Evolutionary conservation across 2,797 vertebrate species (phyloP).

Genomic region (Heliangelus exortis): DNA sequence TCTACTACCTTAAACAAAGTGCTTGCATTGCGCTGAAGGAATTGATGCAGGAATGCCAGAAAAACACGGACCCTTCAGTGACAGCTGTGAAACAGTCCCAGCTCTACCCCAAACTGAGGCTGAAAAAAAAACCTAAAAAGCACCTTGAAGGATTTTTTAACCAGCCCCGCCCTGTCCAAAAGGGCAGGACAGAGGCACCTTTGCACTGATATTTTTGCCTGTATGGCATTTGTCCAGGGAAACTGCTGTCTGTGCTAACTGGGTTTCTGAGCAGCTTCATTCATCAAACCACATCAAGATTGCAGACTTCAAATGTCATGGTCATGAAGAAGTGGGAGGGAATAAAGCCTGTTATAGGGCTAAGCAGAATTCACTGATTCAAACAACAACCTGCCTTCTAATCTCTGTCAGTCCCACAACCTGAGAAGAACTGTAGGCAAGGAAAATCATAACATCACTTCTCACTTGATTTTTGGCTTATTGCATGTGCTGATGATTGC

Average conservation of each 20-base stretch:
- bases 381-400: not conserved
- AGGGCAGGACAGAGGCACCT: not conserved
- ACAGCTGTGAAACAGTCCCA: not conserved
- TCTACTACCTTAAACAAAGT: slow-evolving; percentile 22
- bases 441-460: not conserved
- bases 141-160: not conserved
- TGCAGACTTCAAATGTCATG: slow-evolving; percentile 44
- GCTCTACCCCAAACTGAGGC: not conserved
- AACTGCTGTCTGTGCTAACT: slow-evolving; percentile 36
- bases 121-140: not conserved
- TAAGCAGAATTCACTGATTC: not conserved
- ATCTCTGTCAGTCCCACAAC: not conserved
- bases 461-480: slow-evolving; percentile 11
- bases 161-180: not conserved
- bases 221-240: slow-evolving; percentile 5
- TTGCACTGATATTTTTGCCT: not conserved
- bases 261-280: slow-evolving; percentile 10
- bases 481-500: not conserved
- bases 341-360: not conserved
- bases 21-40: slow-evolving; percentile 32
- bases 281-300: slow-evolving; percentile 44
- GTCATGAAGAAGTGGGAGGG: not conserved
- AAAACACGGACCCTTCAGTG: not conserved
- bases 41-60: not conserved
- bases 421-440: not conserved